Base-by-base conservation (phyloP, 2,888 invertebrate genomes). In the Dexiosoma caninum region DNA sequence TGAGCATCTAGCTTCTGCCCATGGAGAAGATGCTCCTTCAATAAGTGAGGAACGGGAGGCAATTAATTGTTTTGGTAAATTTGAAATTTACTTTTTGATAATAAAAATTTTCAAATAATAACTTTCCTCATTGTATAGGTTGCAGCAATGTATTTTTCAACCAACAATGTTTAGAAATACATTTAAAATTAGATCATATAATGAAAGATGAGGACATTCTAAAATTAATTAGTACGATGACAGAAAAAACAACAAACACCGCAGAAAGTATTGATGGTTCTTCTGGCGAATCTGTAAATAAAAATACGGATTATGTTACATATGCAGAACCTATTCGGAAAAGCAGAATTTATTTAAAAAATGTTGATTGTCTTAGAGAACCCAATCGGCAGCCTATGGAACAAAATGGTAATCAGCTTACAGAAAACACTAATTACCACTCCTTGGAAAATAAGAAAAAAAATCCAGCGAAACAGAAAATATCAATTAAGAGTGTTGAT, bases 131-230 rank as follows among this genome's bases (percentile, higher is more conserved):
- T 32, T 67, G 53, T 72, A 3, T 42, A 88, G 88, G 94, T 8
- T 95, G 94, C 85, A 88, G 91, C 0, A 94, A 94, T 86, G 88
- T 92, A 2, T 94, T 94, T 85, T 93, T 92, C 84, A 92, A 92
- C 9, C 92, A 92, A 84, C 92, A 93, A 84, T 93, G 93, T 0
- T 88, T 95, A 0, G 90, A 93, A 83, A 91, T 92, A 5, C 95
- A 95, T 86, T 89, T 95, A 5, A 91, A 93, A 23, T 92, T 93
- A 84, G 94, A 95, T 86, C 95, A 95, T 86, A 92, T 93, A 87
- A 93, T 95, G 91, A 92, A 91, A 37, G 91, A 91, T 71, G 91
- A 91, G 83, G 94, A 94, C 85, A 89, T 93, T 1, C 91, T 91
- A 82, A 91, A 92, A 87, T 92, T 94, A 88, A 89, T 93, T 0